Conservation (phyloP, 2,113 vertebrate species). For the Rhea pennata region DNA sequence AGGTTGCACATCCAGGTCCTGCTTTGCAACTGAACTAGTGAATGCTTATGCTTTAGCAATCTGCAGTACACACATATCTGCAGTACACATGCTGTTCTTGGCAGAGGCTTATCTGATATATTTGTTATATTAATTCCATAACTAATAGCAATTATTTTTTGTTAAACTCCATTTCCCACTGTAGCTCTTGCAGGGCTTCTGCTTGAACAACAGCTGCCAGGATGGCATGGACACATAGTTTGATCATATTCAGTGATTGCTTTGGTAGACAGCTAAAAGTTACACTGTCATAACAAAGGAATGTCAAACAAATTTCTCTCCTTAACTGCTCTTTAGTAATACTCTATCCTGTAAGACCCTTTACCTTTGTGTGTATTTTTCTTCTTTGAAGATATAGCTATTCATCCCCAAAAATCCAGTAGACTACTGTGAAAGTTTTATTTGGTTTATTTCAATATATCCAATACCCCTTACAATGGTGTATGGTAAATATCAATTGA, state of each 20-base stretch:
- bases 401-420: not conserved
- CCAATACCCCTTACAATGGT: not conserved
- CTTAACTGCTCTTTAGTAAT: not conserved
- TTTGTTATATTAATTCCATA: fast-evolving
- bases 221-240: not conserved
- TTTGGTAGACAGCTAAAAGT: not conserved
- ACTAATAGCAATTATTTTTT: not conserved
- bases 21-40: not conserved
- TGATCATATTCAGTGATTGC: not conserved
- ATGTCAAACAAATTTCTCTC: not conserved
- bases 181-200: not conserved
- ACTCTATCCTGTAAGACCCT: not conserved
- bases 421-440: not conserved
- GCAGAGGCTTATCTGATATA: not conserved
- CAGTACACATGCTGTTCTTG: not conserved
- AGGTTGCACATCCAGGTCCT: not conserved
- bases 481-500: not conserved
- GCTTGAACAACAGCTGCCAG: not conserved
- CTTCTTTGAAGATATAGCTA: not conserved
- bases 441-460: not conserved
- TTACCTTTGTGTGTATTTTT: not conserved
- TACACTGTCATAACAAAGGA: not conserved
- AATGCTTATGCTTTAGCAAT: not conserved
- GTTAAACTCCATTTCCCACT: not conserved
- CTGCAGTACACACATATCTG: too few relatives aligned